These are phyloP conservation scores for Oplegnathus fasciatus DNA, from an alignment of 2,113 vertebrate genomes.

Conservation along the genomic window DNA sequence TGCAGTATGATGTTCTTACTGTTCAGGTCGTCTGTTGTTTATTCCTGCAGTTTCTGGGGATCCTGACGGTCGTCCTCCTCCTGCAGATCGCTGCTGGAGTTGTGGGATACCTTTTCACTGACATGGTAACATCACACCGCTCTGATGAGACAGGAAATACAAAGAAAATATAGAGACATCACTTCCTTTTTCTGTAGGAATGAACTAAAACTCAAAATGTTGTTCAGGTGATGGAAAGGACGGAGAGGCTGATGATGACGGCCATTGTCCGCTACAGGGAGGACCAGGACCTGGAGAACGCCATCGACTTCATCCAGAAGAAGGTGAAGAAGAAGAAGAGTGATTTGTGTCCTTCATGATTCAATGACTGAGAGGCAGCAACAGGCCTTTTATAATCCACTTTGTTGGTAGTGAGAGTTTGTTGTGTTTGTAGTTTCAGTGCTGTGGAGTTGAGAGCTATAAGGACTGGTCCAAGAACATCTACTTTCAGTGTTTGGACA, in stretches of 20 bases:
- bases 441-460: constrained; percentile 85
- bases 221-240: constrained; percentile 80
- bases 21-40: neutral
- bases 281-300: constrained; percentile 88
- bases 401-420: neutral
- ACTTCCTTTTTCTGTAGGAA: neutral
- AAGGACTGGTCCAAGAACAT: constrained; percentile 85
- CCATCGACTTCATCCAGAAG: constrained; percentile 89
- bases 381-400: neutral
- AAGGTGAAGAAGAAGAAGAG: constrained; percentile 78
- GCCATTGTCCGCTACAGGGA: constrained; percentile 83
- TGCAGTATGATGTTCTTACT: neutral
- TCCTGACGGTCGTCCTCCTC: constrained; percentile 79
- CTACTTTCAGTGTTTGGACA: constrained; percentile 85
- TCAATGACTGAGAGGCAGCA: neutral
- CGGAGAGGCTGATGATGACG: constrained; percentile 80
- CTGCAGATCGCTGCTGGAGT: constrained; percentile 84
- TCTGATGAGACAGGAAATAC: neutral
- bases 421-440: constrained; percentile 83
- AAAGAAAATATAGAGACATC: neutral
- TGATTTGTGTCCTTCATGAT: no score
- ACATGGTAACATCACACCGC: constrained; percentile 74
- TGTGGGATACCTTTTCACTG: constrained; percentile 84
- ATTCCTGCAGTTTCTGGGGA: constrained; percentile 82
- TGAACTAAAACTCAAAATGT: neutral